A percentile compares a stretch with the other conserved stretches of the same genome.
phyloP scores from a whole-genome alignment of 2,797 vertebrate species.

The Brachyalestes nurse region DNA sequence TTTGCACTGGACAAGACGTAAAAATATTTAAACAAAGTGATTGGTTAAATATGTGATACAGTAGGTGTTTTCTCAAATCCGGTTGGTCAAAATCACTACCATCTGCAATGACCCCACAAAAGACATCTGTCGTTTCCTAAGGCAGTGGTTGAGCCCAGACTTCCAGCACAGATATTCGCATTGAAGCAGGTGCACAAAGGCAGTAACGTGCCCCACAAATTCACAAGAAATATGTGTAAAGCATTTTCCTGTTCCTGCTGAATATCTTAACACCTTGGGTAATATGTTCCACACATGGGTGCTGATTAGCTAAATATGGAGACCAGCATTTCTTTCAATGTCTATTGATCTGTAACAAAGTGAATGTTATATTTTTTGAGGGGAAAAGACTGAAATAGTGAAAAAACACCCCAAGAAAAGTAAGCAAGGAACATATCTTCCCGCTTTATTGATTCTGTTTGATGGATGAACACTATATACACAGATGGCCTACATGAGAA shows the following conservation, averaged over 20 bases:
- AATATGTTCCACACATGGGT: constrained; percentile 70
- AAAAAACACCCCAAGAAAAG: not conserved
- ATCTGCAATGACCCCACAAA: constrained; percentile 45
- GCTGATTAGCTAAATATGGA: constrained; percentile 54
- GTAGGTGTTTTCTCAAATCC: constrained; percentile 53
- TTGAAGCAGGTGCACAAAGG: constrained; percentile 70
- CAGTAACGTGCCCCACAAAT: constrained; percentile 61
- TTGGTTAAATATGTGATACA: constrained; percentile 58
- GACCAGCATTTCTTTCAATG: constrained; percentile 25
- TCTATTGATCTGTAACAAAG: not conserved
- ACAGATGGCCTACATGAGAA: not conserved
- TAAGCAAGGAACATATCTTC: not conserved
- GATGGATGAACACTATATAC: not conserved
- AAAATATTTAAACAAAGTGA: constrained; percentile 43
- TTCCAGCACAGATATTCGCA: constrained; percentile 68
- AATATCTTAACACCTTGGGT: constrained; percentile 67
- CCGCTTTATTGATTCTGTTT: not conserved
- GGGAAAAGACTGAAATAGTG: not conserved
- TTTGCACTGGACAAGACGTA: constrained; percentile 11
- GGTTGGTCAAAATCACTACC: constrained; percentile 48
- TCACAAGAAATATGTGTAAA: constrained; percentile 62
- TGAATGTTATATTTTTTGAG: not conserved
- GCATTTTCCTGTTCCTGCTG: constrained; percentile 60
- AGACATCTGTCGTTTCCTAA: constrained; percentile 58
- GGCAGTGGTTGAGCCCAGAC: constrained; percentile 62